phyloP scores from a whole-genome alignment of 2,797 vertebrate species.

The Neopelma chrysocephalum region DNA sequence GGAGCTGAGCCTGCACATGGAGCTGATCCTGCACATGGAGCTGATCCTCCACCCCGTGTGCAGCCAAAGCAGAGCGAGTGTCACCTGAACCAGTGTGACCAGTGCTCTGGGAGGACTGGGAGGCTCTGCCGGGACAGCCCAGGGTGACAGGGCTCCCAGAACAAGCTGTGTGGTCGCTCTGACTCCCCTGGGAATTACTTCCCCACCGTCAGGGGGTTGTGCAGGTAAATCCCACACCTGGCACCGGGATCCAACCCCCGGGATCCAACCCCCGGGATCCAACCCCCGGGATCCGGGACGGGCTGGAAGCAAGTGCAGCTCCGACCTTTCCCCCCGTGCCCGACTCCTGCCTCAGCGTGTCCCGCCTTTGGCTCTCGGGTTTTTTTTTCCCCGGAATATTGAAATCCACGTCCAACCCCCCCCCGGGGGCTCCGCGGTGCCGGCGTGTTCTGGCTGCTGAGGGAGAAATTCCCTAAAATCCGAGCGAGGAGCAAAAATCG shows the following conservation, averaged over 20 bases:
- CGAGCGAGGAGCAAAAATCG: background rate
- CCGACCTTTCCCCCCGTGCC: background rate
- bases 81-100: background rate
- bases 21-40: no score
- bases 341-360: background rate
- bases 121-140: no score
- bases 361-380: constrained; percentile 9
- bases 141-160: no score
- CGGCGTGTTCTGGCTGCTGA: background rate
- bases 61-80: background rate
- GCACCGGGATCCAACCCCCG: background rate
- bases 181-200: background rate
- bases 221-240: background rate
- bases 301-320: background rate
- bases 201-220: background rate
- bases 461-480: background rate
- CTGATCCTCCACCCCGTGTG: background rate
- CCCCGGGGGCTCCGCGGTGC: background rate
- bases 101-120: background rate
- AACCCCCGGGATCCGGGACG: background rate
- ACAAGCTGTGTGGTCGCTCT: background rate
- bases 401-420: background rate
- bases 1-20: no score
- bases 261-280: background rate
- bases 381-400: background rate